Base-by-base conservation (phyloP, 2,888 invertebrate species). In the Sisyra nigra region DNA sequence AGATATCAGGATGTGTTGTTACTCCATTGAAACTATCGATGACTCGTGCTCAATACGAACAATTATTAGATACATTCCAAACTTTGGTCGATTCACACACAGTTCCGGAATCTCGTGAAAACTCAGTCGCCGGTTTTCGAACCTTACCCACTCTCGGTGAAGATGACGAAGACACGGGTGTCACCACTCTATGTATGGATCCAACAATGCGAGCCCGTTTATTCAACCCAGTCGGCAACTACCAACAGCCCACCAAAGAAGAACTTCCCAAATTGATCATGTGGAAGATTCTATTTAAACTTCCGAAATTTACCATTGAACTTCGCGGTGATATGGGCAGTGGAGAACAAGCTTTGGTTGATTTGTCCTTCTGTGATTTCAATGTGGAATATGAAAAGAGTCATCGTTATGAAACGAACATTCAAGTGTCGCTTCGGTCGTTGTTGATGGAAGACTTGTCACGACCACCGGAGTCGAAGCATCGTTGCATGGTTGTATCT, bases 391-490 rank as follows among this genome's bases (percentile, higher is more conserved):
- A 81, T 56, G 78, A 80, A 48, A 76, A 76, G 50, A 65, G 71
- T 45, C 76, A 76, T 48, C 67, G 66, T 15, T 73, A 73, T 52
- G 80, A 83, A 57, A 85, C 83, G 3, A 74, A 74, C 50, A 69
- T 88, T 42, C 79, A 83, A 63, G 78, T 88, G 10, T 80, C 86
- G 0, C 65, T 94, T 6, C 76, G 85, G 49, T 87, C 92, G 0
- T 72, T 94, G 15, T 70, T 84, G 3, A 87, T 94, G 83, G 92
- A 93, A 60, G 93, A 94, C 63, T 68, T 93, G 3, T 72, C 85
- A 6, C 80, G 83, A 54, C 75, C 80, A 2, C 71, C 74, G 14
- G 80, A 80, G 35, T 84, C 87, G 0, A 78, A 78, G 52, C 84
- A 88, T 62, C 74, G 91, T 30, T 76, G 78, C 57, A 80, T 93